Evolutionary conservation across 2,113 vertebrate species (phyloP), one percentile per base, ranked within the genome.

Genomic region (Monopterus albus): DNA sequence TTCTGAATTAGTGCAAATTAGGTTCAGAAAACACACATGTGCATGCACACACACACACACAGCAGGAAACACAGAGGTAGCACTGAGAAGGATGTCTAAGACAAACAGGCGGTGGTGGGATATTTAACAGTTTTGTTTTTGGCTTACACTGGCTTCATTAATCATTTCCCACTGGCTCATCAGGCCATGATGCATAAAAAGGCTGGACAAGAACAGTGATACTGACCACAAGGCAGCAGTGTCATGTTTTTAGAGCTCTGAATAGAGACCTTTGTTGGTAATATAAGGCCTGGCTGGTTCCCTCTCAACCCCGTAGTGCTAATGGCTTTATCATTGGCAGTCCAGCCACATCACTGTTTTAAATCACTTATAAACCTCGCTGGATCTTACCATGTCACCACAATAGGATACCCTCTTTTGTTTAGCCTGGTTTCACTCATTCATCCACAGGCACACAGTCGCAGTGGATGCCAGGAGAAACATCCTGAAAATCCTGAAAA

Each of bases 261-360:
- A 85, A 88, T 83, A 15, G 85, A 79, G 69, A 77, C 70, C 88
- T 86, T 91, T 91, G 91, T 92, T 89, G 75, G 78, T 75, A 47
- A 65, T 74, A 88, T 80, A 84, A 83, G 78, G 79, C 63, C 73
- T 79, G 81, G 72, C 81, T 7, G 75, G 78, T 82, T 78, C 79
- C 61, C 45, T 47, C 87, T 84, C 82, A 50, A 75, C 67, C 67
- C 82, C 49, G 68, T 62, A 72, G 76, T 56, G 75, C 70, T 85
- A 82, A 91, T 84, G 79, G 84, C 72, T 53, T 79, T 79, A 62
- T 87, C 81, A 82, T 91, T 88, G 86, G 64, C 85, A 92, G 76
- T 67, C 80, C 2, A 20, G 46, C 74, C 88, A 83, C 74, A 69
- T 84, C 75, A 59, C 40, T 18, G 74, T 60, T 79, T 86, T 83